Conservation (phyloP, 2,113 vertebrate species). For the Malurus elegans region DNA sequence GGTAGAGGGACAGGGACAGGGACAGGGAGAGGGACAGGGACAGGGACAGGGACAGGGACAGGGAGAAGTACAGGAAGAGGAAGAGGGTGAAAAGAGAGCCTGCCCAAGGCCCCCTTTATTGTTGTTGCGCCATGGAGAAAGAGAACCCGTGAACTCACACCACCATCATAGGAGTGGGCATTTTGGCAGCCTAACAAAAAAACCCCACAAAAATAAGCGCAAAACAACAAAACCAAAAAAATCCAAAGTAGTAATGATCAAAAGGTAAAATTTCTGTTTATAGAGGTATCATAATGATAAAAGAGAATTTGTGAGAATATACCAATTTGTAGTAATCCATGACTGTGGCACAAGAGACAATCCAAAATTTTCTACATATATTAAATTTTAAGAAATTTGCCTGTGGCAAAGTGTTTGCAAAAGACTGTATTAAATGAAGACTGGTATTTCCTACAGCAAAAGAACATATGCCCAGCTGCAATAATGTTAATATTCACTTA, state of each 20-base stretch:
- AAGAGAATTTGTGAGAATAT: not conserved
- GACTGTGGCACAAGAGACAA: not conserved
- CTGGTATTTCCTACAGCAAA: not conserved
- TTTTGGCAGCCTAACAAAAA: not conserved
- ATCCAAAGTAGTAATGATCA: accelerated
- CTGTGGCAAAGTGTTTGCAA: not conserved
- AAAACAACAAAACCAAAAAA: not conserved
- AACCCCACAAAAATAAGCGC: not conserved
- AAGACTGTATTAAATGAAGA: not conserved
- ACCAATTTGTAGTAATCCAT: not conserved
- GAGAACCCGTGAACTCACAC: accelerated
- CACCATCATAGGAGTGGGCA: accelerated
- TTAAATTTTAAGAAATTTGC: not conserved
- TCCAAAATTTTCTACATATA: not conserved
- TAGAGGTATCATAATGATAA: not conserved
- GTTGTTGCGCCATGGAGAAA: accelerated
- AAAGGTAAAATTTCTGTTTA: not conserved
- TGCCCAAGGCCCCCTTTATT: not conserved
- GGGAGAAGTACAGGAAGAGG: not conserved
- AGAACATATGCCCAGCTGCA: not conserved
- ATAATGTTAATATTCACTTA: not conserved
- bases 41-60: no score
- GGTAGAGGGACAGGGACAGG: not conserved
- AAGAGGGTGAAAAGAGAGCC: not conserved
- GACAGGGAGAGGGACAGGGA: accelerated